Evolutionary conservation across 2,113 vertebrate genomes (phyloP).

Genomic region (Pontoporia blainvillei): DNA sequence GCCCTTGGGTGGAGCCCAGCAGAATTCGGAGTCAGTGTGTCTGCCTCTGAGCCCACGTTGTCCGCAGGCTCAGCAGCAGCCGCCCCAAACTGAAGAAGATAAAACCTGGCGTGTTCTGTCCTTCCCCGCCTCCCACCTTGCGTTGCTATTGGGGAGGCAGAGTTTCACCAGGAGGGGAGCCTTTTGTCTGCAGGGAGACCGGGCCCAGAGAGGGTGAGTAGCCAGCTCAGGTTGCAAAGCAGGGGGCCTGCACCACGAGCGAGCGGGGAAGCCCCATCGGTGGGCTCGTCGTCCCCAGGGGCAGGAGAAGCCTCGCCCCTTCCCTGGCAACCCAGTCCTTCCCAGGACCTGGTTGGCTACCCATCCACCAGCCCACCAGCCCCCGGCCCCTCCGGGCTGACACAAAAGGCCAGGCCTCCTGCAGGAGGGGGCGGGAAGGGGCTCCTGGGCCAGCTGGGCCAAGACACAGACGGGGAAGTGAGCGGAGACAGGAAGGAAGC

Average conservation of each 20-base stretch:
- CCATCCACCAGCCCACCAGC: background rate
- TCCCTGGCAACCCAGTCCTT: no score
- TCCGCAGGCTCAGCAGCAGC: background rate
- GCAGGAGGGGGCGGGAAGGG: background rate
- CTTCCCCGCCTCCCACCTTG: background rate
- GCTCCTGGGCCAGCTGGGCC: conserved; percentile 41
- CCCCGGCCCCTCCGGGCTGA: background rate
- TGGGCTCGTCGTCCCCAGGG: background rate
- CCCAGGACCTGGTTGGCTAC: background rate
- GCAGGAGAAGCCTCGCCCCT: background rate
- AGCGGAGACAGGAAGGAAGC: conserved; percentile 61
- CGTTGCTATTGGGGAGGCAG: background rate
- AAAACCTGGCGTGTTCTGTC: fast-evolving
- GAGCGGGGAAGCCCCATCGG: fast-evolving
- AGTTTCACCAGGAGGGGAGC: fast-evolving
- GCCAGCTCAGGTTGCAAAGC: background rate
- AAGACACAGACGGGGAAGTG: background rate
- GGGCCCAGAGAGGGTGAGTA: background rate
- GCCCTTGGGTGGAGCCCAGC: fast-evolving
- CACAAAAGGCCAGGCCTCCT: background rate
- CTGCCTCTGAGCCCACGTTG: no score
- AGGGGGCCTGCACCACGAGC: background rate
- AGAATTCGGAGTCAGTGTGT: background rate
- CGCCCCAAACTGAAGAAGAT: background rate
- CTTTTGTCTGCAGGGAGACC: background rate